Percentiles rank a stretch among this genome's conserved stretches.
Conservation (phyloP, 2,888 invertebrate species). For the Heliconius cydno region DNA sequence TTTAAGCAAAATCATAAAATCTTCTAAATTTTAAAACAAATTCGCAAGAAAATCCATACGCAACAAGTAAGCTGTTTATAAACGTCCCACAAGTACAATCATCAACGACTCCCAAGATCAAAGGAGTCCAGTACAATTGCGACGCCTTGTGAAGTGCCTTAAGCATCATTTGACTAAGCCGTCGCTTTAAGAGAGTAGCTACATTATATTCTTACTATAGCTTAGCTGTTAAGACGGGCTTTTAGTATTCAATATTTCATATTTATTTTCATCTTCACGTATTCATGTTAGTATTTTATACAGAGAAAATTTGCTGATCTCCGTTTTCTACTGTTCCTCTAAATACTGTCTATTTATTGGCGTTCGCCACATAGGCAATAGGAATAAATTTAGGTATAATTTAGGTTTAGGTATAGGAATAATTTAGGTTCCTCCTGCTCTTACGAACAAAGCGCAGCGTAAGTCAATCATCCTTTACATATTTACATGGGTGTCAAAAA, state of each 20-base stretch:
- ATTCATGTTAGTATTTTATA: background rate
- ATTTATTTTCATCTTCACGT: background rate
- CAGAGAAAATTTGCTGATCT: background rate
- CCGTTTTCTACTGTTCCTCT: background rate
- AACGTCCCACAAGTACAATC: conserved; percentile 26
- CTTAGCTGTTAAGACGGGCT: background rate
- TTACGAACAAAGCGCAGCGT: no score
- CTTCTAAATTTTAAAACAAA: background rate
- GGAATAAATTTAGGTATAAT: no score
- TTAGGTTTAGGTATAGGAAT: no score
- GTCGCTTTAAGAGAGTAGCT: conserved; percentile 17
- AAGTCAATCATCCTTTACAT: no score
- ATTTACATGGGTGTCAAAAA: no score
- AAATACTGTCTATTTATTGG: background rate
- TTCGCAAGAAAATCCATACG: background rate
- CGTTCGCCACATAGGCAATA: background rate
- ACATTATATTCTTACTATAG: conserved; percentile 20
- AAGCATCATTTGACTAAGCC: conserved; percentile 26
- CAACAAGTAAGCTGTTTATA: conserved; percentile 25
- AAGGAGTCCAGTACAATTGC: conserved; percentile 24
- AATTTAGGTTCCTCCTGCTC: background rate
- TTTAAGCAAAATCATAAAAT: no score
- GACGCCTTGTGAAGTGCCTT: conserved; percentile 22
- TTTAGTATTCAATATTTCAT: background rate
- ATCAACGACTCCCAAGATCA: conserved; percentile 21